Evolutionary conservation across 2,797 vertebrate genomes (phyloP), one percentile per base, ranked within the genome.

Genomic region (Sebastes oblongus): DNA sequence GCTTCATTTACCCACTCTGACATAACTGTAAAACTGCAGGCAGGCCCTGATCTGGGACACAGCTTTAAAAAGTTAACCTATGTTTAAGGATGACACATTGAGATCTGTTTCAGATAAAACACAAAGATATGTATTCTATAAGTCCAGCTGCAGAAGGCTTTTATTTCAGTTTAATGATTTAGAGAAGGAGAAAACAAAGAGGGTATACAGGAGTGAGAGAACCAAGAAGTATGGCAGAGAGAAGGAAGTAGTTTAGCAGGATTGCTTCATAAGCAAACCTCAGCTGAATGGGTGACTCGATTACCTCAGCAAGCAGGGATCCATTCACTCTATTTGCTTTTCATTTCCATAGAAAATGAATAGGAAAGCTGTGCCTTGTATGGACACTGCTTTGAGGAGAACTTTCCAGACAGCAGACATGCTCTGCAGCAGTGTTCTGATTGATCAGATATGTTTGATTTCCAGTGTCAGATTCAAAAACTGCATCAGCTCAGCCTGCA

Each of bases 101-200:
- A 16, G 55, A 75, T 56, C 60, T 61, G 76, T 58, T 77, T 72
- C 66, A 54, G 78, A 83, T 59, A 69, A 84, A 66, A 72, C 55
- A 67, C 65, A 18, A 56, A 73, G n/a, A 75, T 36, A 54, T 39
- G 67, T 66, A 46, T 72, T 75, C 77, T 75, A 10, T 13, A 55
- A n/a, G 68, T 77, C 71, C 46, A 29, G n/a, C 69, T 66, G 72
- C 25, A 61, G 39, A 84, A 70, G 58, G 64, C 82, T 62, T 91
- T 88, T 46, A 77, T 87, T 89, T 86, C 82, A 85, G 75, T 79
- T 66, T 86, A 88, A 92, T 68, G 72, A 90, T 83, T 86, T 75
- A 69, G 64, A 81, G 84, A 86, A 46, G 11, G 29, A 11, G 29
- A 60, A 70, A 78, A 72, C 13, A 72, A 62, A 32, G 54, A 67